Evolutionary conservation across 2,888 invertebrate genomes (phyloP), one percentile per base, ranked within the genome.

Genomic region (Stenurella melanura): DNA sequence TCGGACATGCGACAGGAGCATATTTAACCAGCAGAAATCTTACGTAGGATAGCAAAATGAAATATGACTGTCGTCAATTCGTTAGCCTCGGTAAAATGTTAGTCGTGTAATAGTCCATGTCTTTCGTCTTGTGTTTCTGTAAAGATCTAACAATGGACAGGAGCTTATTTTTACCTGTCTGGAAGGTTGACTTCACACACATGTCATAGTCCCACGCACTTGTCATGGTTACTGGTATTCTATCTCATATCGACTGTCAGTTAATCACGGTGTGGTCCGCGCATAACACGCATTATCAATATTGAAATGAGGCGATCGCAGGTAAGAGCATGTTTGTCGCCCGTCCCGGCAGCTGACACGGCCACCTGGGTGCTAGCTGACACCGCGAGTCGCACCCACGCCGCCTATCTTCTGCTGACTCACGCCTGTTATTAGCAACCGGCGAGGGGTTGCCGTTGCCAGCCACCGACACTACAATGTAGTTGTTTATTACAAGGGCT

Each of bases 271-370:
- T 87, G 87, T 87, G 87, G 87, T 87, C 87, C 83, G 80, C 83
- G 80, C 85, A 84, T 86, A 85, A 87, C 87, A 86, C 83, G 85
- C 84, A 84, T 87, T 87, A 87, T 87, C 87, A 86, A 87, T 87
- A 87, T 88, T 87, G 85, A 87, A 87, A 88, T 87, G 86, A 86
- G 86, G 85, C 84, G 86, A 87, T 87, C 87, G 85, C 86, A 83
- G 84, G 84, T 83, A 84, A 83, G 83, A 83, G 81, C 81, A 76
- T 81, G 83, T 82, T 87, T 86, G 86, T 86, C 86, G 87, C 86
- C 86, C 83, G 85, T 87, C 87, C 83, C 86, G 85, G 87, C 88
- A 89, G 88, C 88, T 89, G 88, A 89, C 88, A 86, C 84, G 88
- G 86, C 89, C 89, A 89, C 89, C 89, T 89, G 88, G 89, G 87